Conservation (phyloP, 53 echinoderm and acorn worm species). For the Patiria pectinifera region DNA sequence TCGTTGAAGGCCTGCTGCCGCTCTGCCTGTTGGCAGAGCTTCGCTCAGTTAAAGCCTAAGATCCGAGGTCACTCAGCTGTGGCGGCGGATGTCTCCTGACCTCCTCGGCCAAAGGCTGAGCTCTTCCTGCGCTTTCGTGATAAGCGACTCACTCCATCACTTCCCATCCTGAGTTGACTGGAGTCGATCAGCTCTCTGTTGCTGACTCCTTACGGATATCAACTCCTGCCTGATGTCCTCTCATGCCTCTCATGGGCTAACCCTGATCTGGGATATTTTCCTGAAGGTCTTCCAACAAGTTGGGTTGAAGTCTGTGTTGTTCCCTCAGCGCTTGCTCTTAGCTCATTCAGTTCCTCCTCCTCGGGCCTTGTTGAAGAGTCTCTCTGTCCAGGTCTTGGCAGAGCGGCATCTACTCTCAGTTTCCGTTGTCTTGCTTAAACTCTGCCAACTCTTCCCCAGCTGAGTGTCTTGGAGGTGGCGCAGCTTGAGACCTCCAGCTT, state of each 20-base stretch:
- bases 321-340: constrained; percentile 26
- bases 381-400: constrained; percentile 56
- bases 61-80: constrained; percentile 29
- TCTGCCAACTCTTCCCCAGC: constrained; percentile 79
- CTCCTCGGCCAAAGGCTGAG: constrained; percentile 49
- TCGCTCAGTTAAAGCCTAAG: not conserved
- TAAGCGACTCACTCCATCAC: constrained; percentile 87
- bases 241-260: constrained; percentile 5
- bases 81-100: constrained; percentile 35
- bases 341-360: constrained; percentile 42
- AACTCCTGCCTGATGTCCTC: constrained; percentile 69
- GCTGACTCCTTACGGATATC: constrained; percentile 31
- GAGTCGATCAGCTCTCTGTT: constrained; percentile 61
- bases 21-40: no score
- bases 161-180: constrained; percentile 47
- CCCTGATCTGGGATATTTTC: not conserved
- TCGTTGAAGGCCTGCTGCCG: constrained; percentile 94
- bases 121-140: constrained; percentile 63
- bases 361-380: constrained; percentile 38
- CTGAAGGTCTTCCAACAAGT: not conserved
- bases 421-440: constrained; percentile 71
- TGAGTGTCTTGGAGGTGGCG: constrained; percentile 77
- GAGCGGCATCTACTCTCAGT: constrained; percentile 77
- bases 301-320: not conserved
- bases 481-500: constrained; percentile 58